Percentiles rank a stretch among this genome's conserved stretches.
Evolutionary conservation across 2,888 invertebrate genomes (phyloP).

Genomic region (Eulithis testata): DNA sequence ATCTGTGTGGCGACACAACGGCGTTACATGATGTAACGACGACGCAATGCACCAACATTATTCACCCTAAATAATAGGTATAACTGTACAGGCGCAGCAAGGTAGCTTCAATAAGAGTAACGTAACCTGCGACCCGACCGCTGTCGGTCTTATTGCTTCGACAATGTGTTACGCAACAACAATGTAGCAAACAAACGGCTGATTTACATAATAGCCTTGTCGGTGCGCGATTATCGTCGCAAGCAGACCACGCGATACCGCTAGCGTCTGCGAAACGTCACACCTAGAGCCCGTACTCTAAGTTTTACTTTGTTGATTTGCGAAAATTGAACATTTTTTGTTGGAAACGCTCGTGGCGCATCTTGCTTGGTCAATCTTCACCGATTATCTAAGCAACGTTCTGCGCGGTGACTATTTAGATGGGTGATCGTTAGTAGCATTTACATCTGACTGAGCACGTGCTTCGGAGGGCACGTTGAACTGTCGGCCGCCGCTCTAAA

Average conservation of each 20-base stretch:
- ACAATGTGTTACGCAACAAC: slow-evolving; percentile 72
- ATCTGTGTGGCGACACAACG: slow-evolving; percentile 26
- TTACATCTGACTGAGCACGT: too few relatives aligned
- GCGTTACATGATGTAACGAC: slow-evolving; percentile 25
- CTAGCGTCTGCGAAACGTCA: neutral
- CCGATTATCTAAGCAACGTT: too few relatives aligned
- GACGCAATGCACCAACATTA: slow-evolving; percentile 20
- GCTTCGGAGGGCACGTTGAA: too few relatives aligned
- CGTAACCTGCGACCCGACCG: slow-evolving; percentile 75
- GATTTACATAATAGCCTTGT: slow-evolving; percentile 79
- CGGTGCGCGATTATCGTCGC: slow-evolving; percentile 66
- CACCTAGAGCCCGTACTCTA: neutral
- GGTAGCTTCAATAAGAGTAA: slow-evolving; percentile 43
- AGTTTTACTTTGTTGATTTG: too few relatives aligned
- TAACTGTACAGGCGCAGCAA: slow-evolving; percentile 40
- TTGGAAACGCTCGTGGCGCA: too few relatives aligned
- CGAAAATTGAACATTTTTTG: too few relatives aligned
- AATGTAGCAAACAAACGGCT: slow-evolving; percentile 76
- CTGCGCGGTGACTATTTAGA: too few relatives aligned
- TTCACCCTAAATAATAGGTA: slow-evolving; percentile 25
- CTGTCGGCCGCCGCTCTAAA: too few relatives aligned
- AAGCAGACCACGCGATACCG: slow-evolving; percentile 57
- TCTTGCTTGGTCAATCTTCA: too few relatives aligned
- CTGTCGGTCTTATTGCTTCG: slow-evolving; percentile 63
- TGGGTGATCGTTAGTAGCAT: too few relatives aligned